Evolutionary conservation across 2,797 vertebrate genomes (phyloP).

Genomic region (Orientallactaga sibirica): DNA sequence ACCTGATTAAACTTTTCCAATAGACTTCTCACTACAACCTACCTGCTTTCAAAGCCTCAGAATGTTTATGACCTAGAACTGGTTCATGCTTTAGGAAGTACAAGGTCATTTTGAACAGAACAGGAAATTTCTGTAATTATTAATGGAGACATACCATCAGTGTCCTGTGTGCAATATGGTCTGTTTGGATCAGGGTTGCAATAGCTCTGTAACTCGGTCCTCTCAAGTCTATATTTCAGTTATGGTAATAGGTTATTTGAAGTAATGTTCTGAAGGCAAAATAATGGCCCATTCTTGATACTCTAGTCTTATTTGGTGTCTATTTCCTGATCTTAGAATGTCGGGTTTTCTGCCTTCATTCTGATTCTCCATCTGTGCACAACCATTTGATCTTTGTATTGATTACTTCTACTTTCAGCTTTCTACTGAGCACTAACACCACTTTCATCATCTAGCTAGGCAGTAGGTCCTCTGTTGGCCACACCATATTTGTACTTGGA

Average conservation of each 20-base stretch:
- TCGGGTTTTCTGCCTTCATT: not conserved
- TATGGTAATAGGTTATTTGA: not conserved
- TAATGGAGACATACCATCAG: not conserved
- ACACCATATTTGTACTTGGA: no score
- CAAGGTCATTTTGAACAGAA: not conserved
- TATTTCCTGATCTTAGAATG: not conserved
- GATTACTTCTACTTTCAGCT: not conserved
- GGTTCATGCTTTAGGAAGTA: not conserved
- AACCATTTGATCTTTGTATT: not conserved
- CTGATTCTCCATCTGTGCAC: not conserved
- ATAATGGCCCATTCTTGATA: not conserved
- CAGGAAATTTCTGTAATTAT: not conserved
- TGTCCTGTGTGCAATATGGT: not conserved
- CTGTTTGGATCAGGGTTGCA: not conserved
- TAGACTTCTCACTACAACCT: not conserved
- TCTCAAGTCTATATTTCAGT: not conserved
- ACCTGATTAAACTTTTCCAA: not conserved
- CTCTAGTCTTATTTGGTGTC: not conserved
- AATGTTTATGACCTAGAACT: not conserved
- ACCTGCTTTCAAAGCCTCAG: not conserved
- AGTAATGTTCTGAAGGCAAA: not conserved
- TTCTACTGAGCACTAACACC: not conserved
- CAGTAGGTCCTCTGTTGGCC: no score
- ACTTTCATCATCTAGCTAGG: no score
- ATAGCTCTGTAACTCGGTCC: not conserved